Conservation (phyloP, 1,140 invertebrate genomes). For the Philaenus spumarius region DNA sequence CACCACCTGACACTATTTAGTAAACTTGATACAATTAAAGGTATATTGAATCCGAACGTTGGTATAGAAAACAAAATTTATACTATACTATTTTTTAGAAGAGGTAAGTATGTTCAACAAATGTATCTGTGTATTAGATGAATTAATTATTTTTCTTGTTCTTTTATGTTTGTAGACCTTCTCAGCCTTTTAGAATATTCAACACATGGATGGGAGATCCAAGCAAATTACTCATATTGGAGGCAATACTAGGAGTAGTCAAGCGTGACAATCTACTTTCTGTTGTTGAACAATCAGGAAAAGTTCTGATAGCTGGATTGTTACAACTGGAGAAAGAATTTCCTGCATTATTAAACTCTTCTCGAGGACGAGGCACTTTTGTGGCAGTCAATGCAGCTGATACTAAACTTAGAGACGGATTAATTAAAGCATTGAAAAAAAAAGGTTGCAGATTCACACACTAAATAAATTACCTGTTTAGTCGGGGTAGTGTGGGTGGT, state of each 20-base stretch:
- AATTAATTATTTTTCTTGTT: no score
- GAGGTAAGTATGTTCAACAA: no score
- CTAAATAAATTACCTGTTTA: no score
- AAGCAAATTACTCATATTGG: slow-evolving; percentile 82
- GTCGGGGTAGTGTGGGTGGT: no score
- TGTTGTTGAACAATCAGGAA: slow-evolving; percentile 66
- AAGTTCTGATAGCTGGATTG: slow-evolving; percentile 67
- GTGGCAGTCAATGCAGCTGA: slow-evolving; percentile 72
- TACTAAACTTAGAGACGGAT: slow-evolving; percentile 63
- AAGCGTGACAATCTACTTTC: slow-evolving; percentile 74
- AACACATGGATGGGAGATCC: slow-evolving; percentile 99
- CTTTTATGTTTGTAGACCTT: slow-evolving; percentile 50
- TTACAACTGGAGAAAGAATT: slow-evolving; percentile 63
- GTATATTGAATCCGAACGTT: no score
- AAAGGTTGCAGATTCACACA: no score
- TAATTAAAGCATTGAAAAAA: slow-evolving; percentile 61
- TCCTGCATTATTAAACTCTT: slow-evolving; percentile 64
- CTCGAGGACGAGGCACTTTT: slow-evolving; percentile 87
- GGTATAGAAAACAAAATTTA: no score
- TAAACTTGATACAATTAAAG: no score
- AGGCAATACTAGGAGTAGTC: slow-evolving; percentile 80
- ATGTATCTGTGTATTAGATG: no score
- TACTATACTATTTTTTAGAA: no score
- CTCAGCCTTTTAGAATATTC: slow-evolving; percentile 85
- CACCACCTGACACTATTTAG: no score